Percentiles rank a stretch among this genome's conserved stretches.
Conservation (phyloP, 2,113 vertebrate genomes). For the Chauna torquata region DNA sequence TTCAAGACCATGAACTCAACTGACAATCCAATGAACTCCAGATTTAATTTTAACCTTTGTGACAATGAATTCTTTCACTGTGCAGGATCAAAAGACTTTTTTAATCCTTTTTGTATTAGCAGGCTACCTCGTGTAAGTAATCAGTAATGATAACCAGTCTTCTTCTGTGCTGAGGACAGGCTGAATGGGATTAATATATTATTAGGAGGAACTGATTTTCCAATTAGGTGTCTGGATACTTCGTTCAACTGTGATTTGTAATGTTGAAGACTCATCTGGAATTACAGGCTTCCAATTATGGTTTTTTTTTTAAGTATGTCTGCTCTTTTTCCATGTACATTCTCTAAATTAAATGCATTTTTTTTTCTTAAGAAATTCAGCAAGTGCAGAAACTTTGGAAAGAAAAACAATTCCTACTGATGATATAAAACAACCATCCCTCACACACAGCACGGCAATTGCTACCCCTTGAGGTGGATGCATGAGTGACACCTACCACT, state of each 20-base stretch:
- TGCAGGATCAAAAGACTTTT: background rate
- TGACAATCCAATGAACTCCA: background rate
- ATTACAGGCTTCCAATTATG: slow-evolving; percentile 13
- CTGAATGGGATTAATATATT: slow-evolving; percentile 21
- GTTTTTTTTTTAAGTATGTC: background rate
- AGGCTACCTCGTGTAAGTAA: slow-evolving; percentile 23
- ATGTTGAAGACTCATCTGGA: slow-evolving; percentile 19
- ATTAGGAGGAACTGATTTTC: slow-evolving; percentile 26
- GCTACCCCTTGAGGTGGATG: background rate
- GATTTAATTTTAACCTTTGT: background rate
- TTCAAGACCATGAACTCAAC: background rate
- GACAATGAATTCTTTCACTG: background rate
- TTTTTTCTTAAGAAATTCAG: background rate
- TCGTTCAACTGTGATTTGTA: slow-evolving; percentile 1
- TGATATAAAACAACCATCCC: background rate
- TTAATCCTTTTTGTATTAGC: slow-evolving; percentile 13
- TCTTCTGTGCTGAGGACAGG: background rate
- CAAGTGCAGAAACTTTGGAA: background rate
- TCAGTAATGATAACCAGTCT: background rate
- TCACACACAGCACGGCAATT: background rate
- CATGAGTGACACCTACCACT: background rate
- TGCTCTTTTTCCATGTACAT: background rate
- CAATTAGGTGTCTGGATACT: slow-evolving; percentile 28
- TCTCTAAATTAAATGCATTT: background rate
- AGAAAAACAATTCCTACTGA: background rate